Evolutionary conservation across 2,888 invertebrate genomes (phyloP).

Genomic region (Erannis defoliaria): DNA sequence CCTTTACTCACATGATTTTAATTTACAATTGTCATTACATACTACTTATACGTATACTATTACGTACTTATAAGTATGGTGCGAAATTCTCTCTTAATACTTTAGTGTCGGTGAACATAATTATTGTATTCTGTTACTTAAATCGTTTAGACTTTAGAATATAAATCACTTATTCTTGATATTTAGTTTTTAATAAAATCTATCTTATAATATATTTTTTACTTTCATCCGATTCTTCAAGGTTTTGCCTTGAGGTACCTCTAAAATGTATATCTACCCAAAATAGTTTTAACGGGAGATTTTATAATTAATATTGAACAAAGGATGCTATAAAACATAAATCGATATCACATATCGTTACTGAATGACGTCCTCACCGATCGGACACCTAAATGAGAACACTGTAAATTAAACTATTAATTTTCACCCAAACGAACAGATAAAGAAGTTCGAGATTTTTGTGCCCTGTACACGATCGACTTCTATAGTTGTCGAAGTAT

Average conservation of each 20-base stretch:
- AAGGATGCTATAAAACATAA: too few relatives aligned
- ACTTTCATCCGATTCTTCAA: background rate
- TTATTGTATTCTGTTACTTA: constrained; percentile 72
- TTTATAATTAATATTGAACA: too few relatives aligned
- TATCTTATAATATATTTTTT: background rate
- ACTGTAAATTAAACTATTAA: background rate
- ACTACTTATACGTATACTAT: too few relatives aligned
- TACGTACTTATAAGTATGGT: background rate
- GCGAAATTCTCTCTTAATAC: background rate
- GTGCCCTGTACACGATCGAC: too few relatives aligned
- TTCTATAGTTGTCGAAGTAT: too few relatives aligned
- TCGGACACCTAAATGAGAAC: background rate
- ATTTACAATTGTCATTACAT: background rate
- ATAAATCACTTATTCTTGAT: constrained; percentile 53
- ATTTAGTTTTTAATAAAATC: constrained; percentile 60
- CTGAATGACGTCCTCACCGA: too few relatives aligned
- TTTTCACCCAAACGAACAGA: too few relatives aligned
- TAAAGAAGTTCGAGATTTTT: too few relatives aligned
- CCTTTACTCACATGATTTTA: background rate
- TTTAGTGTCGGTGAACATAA: constrained; percentile 74
- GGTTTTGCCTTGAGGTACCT: background rate
- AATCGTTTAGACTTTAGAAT: constrained; percentile 46
- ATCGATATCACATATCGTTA: too few relatives aligned
- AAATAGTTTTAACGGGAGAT: too few relatives aligned
- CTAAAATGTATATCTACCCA: background rate